Conservation (phyloP, 2,888 invertebrate species). For the Hyppa rectilinea region DNA sequence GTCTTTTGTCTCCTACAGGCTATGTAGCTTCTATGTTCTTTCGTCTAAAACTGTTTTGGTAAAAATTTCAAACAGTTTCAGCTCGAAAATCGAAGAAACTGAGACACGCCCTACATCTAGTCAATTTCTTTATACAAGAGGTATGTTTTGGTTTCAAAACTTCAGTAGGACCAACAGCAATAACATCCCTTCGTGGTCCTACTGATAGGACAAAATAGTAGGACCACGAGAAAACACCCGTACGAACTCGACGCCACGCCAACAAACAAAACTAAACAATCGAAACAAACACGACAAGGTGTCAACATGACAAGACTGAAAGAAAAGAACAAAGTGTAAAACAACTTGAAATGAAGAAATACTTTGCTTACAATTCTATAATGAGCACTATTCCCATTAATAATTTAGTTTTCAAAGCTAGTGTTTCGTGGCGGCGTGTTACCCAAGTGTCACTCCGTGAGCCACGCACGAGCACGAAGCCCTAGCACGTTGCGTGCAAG, state of each 20-base stretch:
- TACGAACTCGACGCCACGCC: not conserved
- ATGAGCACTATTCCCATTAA: constrained; percentile 56
- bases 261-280: not conserved
- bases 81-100: no score
- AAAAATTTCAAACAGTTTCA: not conserved
- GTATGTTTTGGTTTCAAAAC: no score
- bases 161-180: no score
- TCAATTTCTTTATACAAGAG: no score
- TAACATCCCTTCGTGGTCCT: no score
- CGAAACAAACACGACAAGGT: not conserved
- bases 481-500: constrained; percentile 65
- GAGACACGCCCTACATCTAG: no score
- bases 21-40: not conserved
- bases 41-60: not conserved
- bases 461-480: constrained; percentile 64
- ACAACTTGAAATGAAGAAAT: constrained; percentile 41
- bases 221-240: no score
- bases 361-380: constrained; percentile 36
- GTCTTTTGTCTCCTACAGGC: no score
- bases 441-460: constrained; percentile 72
- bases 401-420: constrained; percentile 61
- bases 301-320: not conserved
- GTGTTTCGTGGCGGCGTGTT: constrained; percentile 61
- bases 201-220: no score
- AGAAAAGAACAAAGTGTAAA: constrained; percentile 5